Percentiles rank a stretch among this genome's conserved stretches.
Evolutionary conservation across 2,888 invertebrate genomes (phyloP).

Genomic region (Monopis laevigella): DNA sequence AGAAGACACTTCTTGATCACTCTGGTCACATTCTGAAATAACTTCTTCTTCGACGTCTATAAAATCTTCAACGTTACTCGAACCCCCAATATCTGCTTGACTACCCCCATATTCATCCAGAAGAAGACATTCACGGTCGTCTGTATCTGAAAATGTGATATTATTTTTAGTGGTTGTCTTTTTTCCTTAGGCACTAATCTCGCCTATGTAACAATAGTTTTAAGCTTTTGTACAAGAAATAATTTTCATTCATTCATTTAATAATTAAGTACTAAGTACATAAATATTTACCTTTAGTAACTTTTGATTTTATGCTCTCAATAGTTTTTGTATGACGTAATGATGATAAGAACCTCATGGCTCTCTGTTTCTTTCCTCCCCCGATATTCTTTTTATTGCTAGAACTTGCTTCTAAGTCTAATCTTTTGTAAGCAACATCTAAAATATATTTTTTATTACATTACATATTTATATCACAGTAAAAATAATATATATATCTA

Average conservation of each 20-base stretch:
- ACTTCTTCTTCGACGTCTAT: conserved; percentile 16
- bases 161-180: too few species aligned
- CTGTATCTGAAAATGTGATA: conserved; percentile 45
- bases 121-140: conserved; percentile 68
- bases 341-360: conserved; percentile 61
- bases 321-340: conserved; percentile 59
- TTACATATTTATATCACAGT: background rate
- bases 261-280: too few species aligned
- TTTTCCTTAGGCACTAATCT: too few species aligned
- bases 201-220: too few species aligned
- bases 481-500: background rate
- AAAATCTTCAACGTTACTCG: conserved; percentile 39
- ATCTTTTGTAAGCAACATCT: conserved; percentile 60
- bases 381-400: conserved; percentile 29
- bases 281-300: conserved; percentile 48
- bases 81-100: conserved; percentile 35
- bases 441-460: conserved; percentile 20
- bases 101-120: conserved; percentile 64
- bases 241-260: too few species aligned
- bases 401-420: conserved; percentile 40
- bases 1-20: conserved; percentile 64
- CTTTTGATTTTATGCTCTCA: conserved; percentile 59
- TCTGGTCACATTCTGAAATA: conserved; percentile 51
- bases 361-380: conserved; percentile 42
- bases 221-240: too few species aligned